Evolutionary conservation across 2,888 invertebrate genomes (phyloP), one percentile per base, ranked within the genome.

Genomic region (Cyclophora punctaria): DNA sequence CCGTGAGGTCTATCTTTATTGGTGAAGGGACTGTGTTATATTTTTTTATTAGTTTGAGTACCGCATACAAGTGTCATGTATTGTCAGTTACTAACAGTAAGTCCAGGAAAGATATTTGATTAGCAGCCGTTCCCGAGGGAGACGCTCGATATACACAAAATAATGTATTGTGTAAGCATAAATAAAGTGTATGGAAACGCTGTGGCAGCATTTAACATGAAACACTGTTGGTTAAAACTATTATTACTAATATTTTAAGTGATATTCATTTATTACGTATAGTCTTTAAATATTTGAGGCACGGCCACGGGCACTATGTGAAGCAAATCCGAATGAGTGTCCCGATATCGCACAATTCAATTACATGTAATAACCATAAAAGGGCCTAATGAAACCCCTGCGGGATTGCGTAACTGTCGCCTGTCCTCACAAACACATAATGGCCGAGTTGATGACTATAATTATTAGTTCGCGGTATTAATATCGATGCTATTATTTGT

Each of bases 41-140:
- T 34, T 34, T 41, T 4, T 45, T 48, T 35, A 34, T n/a, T 41
- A 52, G 64, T 73, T 83, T 83, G 78, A 75, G 69, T 60, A 64
- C 34, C 71, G 7, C 45, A 50, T 55, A 34, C 54, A 5, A 48
- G 52, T 72, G 77, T 78, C 78, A 70, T 67, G 73, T 77, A 80
- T 81, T 80, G 83, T 84, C 83, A 80, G 76, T 75, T 70, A 76
- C 68, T 74, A 66, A 63, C 62, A 58, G 69, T 71, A 66, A 69
- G 62, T 70, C 60, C 69, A 73, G 78, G 77, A 78, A 83, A 82
- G 69, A 83, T 83, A 87, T 86, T 85, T 84, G 85, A 86, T 86
- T 86, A 85, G 85, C 75, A 76, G 62, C 75, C 75, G 64, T 71
- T 71, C 63, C 74, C 63, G 64, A 75, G 75, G 78, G 76, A 66